These are phyloP conservation scores for Anolis sagrei DNA, from an alignment of 2,113 vertebrate species.

Conservation along the genomic window DNA sequence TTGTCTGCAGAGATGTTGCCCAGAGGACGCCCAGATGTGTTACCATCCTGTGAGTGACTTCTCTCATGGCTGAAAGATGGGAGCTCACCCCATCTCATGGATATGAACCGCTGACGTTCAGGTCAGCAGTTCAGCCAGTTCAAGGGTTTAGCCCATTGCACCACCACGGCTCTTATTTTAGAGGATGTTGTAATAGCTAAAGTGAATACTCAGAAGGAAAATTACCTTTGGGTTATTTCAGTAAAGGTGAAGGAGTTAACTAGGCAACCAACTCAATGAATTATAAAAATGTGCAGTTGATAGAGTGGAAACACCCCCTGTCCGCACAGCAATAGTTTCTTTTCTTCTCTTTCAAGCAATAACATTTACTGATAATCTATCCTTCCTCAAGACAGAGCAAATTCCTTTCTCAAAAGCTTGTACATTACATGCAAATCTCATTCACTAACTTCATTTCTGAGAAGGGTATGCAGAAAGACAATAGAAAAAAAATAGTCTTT, in stretches of 20 bases:
- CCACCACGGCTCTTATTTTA: no score
- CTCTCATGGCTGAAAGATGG: no score
- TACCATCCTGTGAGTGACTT: no score
- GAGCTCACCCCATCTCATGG: no score
- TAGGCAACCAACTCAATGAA: neutral
- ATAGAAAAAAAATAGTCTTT: neutral
- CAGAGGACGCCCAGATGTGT: no score
- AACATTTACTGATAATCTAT: neutral
- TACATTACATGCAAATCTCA: neutral
- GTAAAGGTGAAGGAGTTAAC: conserved; percentile 31
- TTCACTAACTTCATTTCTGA: neutral
- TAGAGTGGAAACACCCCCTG: neutral
- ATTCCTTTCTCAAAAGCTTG: no score
- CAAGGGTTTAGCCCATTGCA: no score
- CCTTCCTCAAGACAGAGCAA: neutral
- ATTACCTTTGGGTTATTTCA: neutral
- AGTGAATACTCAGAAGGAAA: conserved; percentile 15
- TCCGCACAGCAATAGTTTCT: neutral
- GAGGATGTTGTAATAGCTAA: conserved; percentile 5
- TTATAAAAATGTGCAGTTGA: neutral
- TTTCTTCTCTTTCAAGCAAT: neutral
- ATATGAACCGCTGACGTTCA: no score
- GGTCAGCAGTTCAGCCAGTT: no score
- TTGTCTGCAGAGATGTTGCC: no score
- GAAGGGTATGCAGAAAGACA: neutral